Percentiles rank a stretch among this genome's conserved stretches.
phyloP scores from a whole-genome alignment of 2,113 vertebrate species.

The Ramphastos sulfuratus region DNA sequence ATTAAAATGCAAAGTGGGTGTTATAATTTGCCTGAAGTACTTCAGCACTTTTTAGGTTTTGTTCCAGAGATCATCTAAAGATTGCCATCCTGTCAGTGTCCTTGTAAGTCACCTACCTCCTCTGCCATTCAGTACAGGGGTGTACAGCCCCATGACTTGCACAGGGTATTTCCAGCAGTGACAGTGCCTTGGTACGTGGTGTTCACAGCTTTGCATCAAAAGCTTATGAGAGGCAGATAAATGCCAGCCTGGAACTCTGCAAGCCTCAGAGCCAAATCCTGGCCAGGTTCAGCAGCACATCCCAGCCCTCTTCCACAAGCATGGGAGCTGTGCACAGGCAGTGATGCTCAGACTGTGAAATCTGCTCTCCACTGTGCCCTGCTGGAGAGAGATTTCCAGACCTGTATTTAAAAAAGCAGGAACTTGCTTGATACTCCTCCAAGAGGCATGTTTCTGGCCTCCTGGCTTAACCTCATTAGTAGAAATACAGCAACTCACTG shows the following conservation, averaged over 20 bases:
- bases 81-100: neutral
- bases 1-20: slow-evolving; percentile 68
- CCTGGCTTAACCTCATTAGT: neutral
- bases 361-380: neutral
- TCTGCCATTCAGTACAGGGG: neutral
- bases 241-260: neutral
- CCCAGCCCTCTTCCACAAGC: neutral
- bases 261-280: neutral
- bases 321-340: neutral
- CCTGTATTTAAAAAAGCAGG: neutral
- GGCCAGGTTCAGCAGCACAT: neutral
- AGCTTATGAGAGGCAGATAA: neutral
- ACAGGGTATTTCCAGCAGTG: neutral
- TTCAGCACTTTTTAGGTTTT: slow-evolving; percentile 44
- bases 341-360: accelerated
- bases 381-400: neutral
- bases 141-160: neutral
- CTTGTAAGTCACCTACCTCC: slow-evolving; percentile 17
- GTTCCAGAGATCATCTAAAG: slow-evolving; percentile 36
- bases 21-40: slow-evolving; percentile 64
- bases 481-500: neutral
- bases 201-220: neutral
- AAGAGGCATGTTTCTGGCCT: neutral
- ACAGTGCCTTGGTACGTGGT: neutral
- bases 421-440: neutral